Percentiles rank a stretch among this genome's conserved stretches.
Evolutionary conservation across 2,888 invertebrate species (phyloP).

Genomic region (Cerceris rybyensis): DNA sequence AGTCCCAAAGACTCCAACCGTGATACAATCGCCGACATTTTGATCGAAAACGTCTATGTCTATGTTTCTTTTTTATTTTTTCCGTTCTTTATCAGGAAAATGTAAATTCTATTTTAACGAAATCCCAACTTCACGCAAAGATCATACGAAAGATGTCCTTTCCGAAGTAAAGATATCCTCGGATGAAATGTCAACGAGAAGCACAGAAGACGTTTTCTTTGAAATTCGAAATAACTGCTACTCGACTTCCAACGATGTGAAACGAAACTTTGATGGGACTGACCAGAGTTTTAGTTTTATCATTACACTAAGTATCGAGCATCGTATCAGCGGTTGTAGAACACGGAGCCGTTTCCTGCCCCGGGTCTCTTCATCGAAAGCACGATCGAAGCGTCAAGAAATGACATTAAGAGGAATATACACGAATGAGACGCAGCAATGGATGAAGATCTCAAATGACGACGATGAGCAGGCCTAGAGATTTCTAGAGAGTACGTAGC

Average conservation of each 20-base stretch:
- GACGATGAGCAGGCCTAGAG: conserved; percentile 69
- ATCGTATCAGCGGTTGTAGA: conserved; percentile 47
- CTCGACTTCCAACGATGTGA: not conserved
- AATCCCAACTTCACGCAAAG: not conserved
- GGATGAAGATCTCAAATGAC: conserved; percentile 60
- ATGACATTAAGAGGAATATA: conserved; percentile 2
- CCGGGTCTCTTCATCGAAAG: conserved; percentile 60
- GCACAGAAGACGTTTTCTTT: conserved; percentile 6
- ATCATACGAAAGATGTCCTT: not conserved
- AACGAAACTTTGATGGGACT: not conserved
- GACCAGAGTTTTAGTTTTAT: not conserved
- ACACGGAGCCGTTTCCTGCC: conserved; percentile 59
- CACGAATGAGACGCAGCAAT: conserved; percentile 29
- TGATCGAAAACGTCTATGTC: not conserved
- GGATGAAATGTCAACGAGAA: not conserved
- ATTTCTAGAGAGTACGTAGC: conserved; percentile 63
- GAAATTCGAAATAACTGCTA: not conserved
- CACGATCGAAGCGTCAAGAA: conserved; percentile 43
- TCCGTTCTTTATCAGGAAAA: not conserved
- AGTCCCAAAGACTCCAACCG: conserved; percentile 40
- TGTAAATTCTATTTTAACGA: not conserved
- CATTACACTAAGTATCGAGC: too few relatives aligned
- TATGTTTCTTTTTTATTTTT: not conserved
- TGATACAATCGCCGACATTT: conserved; percentile 21
- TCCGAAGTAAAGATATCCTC: not conserved